phyloP scores from a whole-genome alignment of 1,140 invertebrate species.

The Pogonomyrmex californicus region DNA sequence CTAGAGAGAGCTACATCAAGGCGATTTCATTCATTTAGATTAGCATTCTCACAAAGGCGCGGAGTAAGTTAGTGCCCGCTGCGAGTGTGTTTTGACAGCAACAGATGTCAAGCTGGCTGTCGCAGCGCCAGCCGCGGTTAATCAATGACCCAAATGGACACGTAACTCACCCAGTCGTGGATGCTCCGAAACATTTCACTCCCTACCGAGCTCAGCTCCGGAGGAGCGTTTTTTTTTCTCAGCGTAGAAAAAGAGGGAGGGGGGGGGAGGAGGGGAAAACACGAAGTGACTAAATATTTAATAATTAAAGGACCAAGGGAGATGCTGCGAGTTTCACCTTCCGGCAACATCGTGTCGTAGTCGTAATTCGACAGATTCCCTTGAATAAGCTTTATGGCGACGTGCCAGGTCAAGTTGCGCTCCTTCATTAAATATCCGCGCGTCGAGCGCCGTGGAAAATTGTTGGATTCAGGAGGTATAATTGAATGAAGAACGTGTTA shows the following conservation, averaged over 20 bases:
- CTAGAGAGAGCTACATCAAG: slow-evolving; percentile 5
- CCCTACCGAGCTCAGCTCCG: no score
- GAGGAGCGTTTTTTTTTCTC: neutral
- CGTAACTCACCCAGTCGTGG: neutral
- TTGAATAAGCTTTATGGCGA: slow-evolving; percentile 39
- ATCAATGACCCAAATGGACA: slow-evolving; percentile 31
- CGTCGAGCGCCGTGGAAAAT: slow-evolving; percentile 38
- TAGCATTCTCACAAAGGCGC: slow-evolving; percentile 45
- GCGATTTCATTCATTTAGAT: slow-evolving; percentile 42
- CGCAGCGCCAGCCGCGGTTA: neutral
- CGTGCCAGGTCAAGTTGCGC: slow-evolving; percentile 32
- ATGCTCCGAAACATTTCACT: neutral
- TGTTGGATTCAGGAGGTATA: slow-evolving; percentile 51
- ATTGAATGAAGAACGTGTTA: slow-evolving; percentile 55
- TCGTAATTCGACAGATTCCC: slow-evolving; percentile 57
- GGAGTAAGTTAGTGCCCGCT: slow-evolving; percentile 23
- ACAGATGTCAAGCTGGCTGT: slow-evolving; percentile 36
- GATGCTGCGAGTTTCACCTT: neutral
- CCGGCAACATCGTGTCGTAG: neutral
- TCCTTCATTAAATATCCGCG: slow-evolving; percentile 46
- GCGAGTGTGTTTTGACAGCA: slow-evolving; percentile 47
- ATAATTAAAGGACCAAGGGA: neutral
- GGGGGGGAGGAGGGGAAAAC: neutral
- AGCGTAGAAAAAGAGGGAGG: neutral
- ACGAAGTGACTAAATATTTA: neutral